Evolutionary conservation across 2,113 vertebrate species (phyloP), one percentile per base, ranked within the genome.

Genomic region (Macaca mulatta): DNA sequence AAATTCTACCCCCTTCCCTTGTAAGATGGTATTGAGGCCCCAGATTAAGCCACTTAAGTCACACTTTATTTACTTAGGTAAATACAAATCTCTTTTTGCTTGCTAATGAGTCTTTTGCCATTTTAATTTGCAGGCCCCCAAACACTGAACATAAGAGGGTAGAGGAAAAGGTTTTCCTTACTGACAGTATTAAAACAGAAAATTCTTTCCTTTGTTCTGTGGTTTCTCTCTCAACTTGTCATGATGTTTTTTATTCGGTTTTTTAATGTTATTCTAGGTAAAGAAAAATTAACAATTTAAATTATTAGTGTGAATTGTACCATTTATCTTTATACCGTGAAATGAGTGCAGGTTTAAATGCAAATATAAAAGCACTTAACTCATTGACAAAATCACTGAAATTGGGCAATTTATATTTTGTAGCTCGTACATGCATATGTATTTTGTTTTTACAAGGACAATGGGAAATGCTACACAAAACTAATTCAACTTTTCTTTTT

Each of bases 291-390:
- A 22, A 52, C 87, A 69, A 20, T 57, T 88, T 88, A 67, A 91
- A 91, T 84, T 81, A 93, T 88, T 93, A 93, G 20, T 48, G 74
- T 81, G 50, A 48, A 32, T 64, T 91, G 40, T 69, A 81, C 64
- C 64, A 85, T 74, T 93, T 84, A 67, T 50, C 35, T 91, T 93
- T 91, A n/a, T 81, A 78, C n/a, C 89, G 2, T 69, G 22, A 35
- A 69, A 57, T 43, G 18, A 69, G 57, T 43, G 27, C 14, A 90
- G 7, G 61, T 81, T 93, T 90, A 89, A 93, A 86, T 86, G 48
- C 89, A 96, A 96, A 94, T 59, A 79, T 77, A 69, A 70, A 64
- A 45, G 9, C 87, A 95, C n/a, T 95, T 95, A 80, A 85, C 72
- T 81, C n/a, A 20, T 52, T 45, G 82, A n/a, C 6, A 52, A 90